Percentiles rank a stretch among this genome's conserved stretches.
phyloP scores from a whole-genome alignment of 2,888 invertebrate species.

The Pediacus dermestoides region DNA sequence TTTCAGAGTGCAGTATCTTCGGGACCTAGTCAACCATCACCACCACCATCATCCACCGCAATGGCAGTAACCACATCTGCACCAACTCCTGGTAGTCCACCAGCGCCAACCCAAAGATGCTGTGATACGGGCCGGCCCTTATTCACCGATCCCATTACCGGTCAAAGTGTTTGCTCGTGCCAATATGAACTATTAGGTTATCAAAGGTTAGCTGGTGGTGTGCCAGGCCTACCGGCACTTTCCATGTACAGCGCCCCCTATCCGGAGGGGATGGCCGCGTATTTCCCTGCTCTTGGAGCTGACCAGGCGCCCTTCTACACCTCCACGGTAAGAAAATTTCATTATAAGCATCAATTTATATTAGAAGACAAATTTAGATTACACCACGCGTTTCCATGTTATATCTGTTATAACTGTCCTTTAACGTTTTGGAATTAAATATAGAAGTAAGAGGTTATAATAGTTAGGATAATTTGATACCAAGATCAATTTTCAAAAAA shows the following conservation, averaged over 20 bases:
- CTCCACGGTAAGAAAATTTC: constrained; percentile 67
- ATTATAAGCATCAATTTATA: not conserved
- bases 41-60: constrained; percentile 43
- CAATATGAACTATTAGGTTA: constrained; percentile 86
- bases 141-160: constrained; percentile 85
- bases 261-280: constrained; percentile 80
- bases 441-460: no score
- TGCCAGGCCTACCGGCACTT: constrained; percentile 68
- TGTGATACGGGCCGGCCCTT: constrained; percentile 90
- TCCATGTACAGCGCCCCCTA: constrained; percentile 80
- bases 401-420: no score
- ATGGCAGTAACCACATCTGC: constrained; percentile 50
- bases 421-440: no score
- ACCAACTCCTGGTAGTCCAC: constrained; percentile 53
- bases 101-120: constrained; percentile 60
- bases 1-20: constrained; percentile 56
- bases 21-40: constrained; percentile 67
- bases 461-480: no score
- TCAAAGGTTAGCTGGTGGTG: constrained; percentile 68
- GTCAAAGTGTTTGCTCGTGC: constrained; percentile 86
- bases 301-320: constrained; percentile 85
- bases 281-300: constrained; percentile 78
- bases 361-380: no score
- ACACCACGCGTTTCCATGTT: no score
- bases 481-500: no score